A percentile compares a stretch with the other conserved stretches of the same genome.
phyloP scores from a whole-genome alignment of 2,113 vertebrate species.

The Zeus faber region DNA sequence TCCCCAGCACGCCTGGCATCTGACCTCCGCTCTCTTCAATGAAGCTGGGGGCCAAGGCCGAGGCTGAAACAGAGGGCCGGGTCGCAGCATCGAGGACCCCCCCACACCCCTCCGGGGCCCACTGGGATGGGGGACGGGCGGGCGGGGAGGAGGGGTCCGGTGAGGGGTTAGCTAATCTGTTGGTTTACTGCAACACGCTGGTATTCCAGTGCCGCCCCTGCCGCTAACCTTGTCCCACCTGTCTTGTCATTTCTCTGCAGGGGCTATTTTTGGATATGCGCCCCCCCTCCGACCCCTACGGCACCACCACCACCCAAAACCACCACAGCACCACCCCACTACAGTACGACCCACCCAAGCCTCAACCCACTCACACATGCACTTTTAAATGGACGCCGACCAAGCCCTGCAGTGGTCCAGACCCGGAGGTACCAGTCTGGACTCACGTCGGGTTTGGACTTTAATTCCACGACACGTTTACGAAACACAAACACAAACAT shows the following conservation, averaged over 20 bases:
- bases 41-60: too few species aligned
- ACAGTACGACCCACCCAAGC: too few species aligned
- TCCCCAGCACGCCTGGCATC: too few species aligned
- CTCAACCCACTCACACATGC: constrained; percentile 33
- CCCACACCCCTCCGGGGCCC: too few species aligned
- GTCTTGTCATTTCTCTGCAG: constrained; percentile 74
- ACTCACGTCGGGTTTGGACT: too few species aligned
- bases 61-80: too few species aligned
- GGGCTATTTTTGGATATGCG: constrained; percentile 76
- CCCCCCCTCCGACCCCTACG: constrained; percentile 16
- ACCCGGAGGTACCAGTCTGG: too few species aligned
- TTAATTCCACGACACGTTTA: too few species aligned
- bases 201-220: constrained; percentile 66
- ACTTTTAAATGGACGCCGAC: constrained; percentile 47
- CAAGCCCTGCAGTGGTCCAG: constrained; percentile 11
- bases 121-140: constrained; percentile 10
- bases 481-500: too few species aligned
- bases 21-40: too few species aligned
- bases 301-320: not conserved
- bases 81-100: too few species aligned
- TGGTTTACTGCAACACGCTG: constrained; percentile 69
- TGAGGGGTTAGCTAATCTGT: constrained; percentile 65
- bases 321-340: too few species aligned
- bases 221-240: constrained; percentile 68
- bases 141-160: constrained; percentile 15